Base-by-base conservation (phyloP, 1,140 invertebrate species). In the Eupristina koningsbergeri region DNA sequence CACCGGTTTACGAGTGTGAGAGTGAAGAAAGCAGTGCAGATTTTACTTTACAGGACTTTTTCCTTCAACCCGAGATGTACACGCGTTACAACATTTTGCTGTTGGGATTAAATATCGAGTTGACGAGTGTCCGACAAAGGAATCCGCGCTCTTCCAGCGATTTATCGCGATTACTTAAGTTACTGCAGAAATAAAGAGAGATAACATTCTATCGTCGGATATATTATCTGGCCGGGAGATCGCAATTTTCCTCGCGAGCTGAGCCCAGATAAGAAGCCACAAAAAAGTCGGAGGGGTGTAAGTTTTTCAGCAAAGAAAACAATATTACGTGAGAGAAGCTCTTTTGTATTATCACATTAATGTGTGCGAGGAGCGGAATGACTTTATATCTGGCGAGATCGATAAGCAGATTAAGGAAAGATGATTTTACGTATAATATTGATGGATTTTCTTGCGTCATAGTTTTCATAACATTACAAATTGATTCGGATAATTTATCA, bases 131-230 rank as follows among this genome's bases (percentile, higher is more conserved):
- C 67, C 29, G 61, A 64, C n/a, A 31, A 64, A 31, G 29, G 61
- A 64, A 31, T 64, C 29, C 61, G 15, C 61, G 61, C 29, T 64
- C n/a, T n/a, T n/a, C 6, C 22, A 34, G 1, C 31, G 15, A 64
- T 36, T 41, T 77, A 63, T 77, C 50, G 53, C 34, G 58, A 63
- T 63, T 61, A 77, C 53, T 77, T 63, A 41, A 77, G 53, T 77
- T 41, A 3, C n/a, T 1, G 50, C 15, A 13, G 22, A 41, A n/a
- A 61, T 58, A 61, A 77, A 39, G 50, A 36, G 2, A 19, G 76
- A 78, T 78, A 78, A 78, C 36, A 78, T 78, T 78, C 76, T 13
- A 13, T 22, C 19, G 36, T 36, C 36, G 39, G 67, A 71, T 19
- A n/a, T n/a, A 41, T 17, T 78, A 77, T 63, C 53, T 34, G 8